Percentiles rank a stretch among this genome's conserved stretches.
These are phyloP conservation scores for Cnemophilus loriae DNA, from an alignment of 2,113 vertebrate genomes.

Conservation along the genomic window DNA sequence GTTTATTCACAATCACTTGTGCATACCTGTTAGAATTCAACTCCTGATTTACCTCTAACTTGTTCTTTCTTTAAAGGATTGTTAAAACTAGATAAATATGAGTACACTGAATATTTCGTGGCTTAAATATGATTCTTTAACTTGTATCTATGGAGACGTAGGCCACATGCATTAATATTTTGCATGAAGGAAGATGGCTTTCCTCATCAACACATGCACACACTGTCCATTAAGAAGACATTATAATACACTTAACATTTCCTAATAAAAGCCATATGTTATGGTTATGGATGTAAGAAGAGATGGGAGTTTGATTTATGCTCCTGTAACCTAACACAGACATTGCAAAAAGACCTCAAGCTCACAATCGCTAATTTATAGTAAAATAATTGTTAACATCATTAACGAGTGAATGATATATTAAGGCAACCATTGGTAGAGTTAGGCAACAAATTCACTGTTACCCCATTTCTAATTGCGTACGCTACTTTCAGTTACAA, in stretches of 20 bases:
- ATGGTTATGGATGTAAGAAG: constrained; percentile 29
- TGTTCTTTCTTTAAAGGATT: neutral
- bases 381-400: constrained; percentile 6
- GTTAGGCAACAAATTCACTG: neutral
- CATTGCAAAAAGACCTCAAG: constrained; percentile 7
- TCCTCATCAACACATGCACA: constrained; percentile 38
- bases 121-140: constrained; percentile 31
- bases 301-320: constrained; percentile 1
- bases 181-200: constrained; percentile 28
- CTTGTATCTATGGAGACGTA: constrained; percentile 37
- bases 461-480: neutral
- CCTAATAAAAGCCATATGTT: constrained; percentile 37
- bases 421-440: neutral
- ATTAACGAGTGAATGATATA: neutral
- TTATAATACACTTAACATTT: constrained; percentile 43
- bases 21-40: neutral
- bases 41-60: neutral
- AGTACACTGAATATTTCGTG: neutral
- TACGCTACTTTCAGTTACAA: neutral
- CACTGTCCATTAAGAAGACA: constrained; percentile 43
- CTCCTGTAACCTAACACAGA: constrained; percentile 8
- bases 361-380: constrained; percentile 9
- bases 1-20: neutral
- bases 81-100: neutral
- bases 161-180: constrained; percentile 35